Percentiles rank a stretch among this genome's conserved stretches.
phyloP scores from a whole-genome alignment of 1,140 invertebrate genomes.

The Tetragnatha versicolor region DNA sequence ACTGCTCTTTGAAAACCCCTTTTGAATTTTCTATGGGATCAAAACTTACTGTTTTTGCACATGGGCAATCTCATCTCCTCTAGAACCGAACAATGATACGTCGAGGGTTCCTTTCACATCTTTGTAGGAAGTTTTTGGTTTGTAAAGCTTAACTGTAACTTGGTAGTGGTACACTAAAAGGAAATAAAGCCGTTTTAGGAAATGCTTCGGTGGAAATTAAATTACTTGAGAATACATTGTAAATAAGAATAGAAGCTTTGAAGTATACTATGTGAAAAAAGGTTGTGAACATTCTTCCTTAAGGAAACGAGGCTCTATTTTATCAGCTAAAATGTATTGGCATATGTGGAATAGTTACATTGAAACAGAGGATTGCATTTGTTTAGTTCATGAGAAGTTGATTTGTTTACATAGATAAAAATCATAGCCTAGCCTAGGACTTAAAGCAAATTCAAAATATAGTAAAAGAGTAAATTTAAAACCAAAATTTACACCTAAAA shows the following conservation, averaged over 20 bases:
- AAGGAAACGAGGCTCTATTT: too few species aligned
- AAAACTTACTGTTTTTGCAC: conserved; percentile 25
- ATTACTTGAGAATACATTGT: not conserved
- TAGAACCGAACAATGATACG: conserved; percentile 18
- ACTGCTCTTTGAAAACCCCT: not conserved
- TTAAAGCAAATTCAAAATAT: too few species aligned
- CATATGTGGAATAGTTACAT: too few species aligned
- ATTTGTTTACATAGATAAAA: too few species aligned
- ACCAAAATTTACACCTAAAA: too few species aligned
- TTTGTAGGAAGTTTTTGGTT: conserved; percentile 11
- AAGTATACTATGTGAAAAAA: not conserved
- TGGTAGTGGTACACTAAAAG: conserved; percentile 48
- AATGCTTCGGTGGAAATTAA: too few species aligned
- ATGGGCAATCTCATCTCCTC: conserved; percentile 20
- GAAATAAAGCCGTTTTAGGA: not conserved
- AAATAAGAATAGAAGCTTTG: not conserved
- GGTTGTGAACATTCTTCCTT: too few species aligned
- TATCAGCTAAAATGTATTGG: too few species aligned
- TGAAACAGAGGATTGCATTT: too few species aligned
- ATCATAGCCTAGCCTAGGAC: too few species aligned
- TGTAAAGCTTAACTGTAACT: conserved; percentile 36
- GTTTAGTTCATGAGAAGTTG: too few species aligned
- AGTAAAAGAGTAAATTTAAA: too few species aligned
- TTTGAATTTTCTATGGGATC: not conserved
- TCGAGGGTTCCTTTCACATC: conserved; percentile 41